phyloP scores from a whole-genome alignment of 2,888 invertebrate genomes.

The Halocaridina rubra region DNA sequence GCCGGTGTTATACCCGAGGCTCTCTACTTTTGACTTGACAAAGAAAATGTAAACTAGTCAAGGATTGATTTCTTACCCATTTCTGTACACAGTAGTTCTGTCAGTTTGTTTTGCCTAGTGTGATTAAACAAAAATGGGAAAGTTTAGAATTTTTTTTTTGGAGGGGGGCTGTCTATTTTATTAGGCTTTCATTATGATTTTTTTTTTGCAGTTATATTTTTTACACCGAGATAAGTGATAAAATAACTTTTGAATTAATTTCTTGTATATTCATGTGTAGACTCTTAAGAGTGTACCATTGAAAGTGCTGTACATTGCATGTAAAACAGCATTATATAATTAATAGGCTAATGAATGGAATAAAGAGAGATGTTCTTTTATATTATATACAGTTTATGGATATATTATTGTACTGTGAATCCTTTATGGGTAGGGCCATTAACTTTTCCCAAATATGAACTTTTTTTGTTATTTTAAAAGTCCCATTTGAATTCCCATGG shows the following conservation, averaged over 20 bases:
- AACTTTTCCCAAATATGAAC: neutral
- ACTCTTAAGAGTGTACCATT: too few species aligned
- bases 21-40: conserved; percentile 48
- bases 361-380: neutral
- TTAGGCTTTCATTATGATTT: too few species aligned
- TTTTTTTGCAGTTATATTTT: too few species aligned
- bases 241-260: conserved; percentile 23
- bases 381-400: conserved; percentile 26
- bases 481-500: conserved; percentile 23
- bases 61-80: conserved; percentile 28
- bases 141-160: neutral
- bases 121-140: conserved; percentile 2
- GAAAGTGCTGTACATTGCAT: too few species aligned
- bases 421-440: conserved; percentile 5
- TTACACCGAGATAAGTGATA: neutral
- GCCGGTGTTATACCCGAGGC: conserved; percentile 35
- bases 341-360: conserved; percentile 1
- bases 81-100: conserved; percentile 17
- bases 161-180: too few species aligned
- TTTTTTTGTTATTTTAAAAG: neutral
- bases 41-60: conserved; percentile 48
- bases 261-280: conserved; percentile 24
- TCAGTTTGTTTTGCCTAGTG: neutral
- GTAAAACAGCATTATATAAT: neutral
- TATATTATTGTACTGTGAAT: conserved; percentile 25